phyloP scores from a whole-genome alignment of 1,140 invertebrate species.

The Calosoma granatense region DNA sequence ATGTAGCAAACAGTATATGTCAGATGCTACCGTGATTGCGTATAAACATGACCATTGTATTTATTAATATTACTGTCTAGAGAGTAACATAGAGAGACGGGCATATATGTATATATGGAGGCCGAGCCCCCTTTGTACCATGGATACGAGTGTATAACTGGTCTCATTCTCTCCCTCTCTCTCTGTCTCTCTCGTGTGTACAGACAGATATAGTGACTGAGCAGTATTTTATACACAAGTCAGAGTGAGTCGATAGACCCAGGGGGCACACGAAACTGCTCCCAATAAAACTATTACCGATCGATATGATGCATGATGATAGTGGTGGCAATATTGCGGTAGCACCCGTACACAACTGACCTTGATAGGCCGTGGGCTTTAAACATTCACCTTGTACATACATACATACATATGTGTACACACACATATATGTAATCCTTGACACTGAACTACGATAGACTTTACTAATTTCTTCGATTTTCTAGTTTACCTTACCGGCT shows the following conservation, averaged over 20 bases:
- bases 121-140: too few relatives aligned
- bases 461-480: too few relatives aligned
- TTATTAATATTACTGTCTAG: background rate
- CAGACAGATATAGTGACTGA: background rate
- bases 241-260: background rate
- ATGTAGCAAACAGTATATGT: background rate
- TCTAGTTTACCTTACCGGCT: too few relatives aligned
- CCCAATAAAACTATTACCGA: background rate
- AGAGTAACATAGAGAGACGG: background rate
- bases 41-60: background rate
- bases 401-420: too few relatives aligned
- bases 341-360: background rate
- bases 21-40: background rate
- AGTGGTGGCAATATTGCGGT: background rate
- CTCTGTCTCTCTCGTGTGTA: too few relatives aligned
- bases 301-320: background rate
- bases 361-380: too few relatives aligned
- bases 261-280: background rate
- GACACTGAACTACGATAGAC: too few relatives aligned
- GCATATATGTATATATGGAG: too few relatives aligned
- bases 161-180: too few relatives aligned
- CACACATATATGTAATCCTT: too few relatives aligned
- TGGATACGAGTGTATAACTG: too few relatives aligned
- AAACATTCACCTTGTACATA: too few relatives aligned
- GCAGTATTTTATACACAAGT: background rate